Evolutionary conservation across 2,888 invertebrate species (phyloP), one percentile per base, ranked within the genome.

Genomic region (Papilio protenor): DNA sequence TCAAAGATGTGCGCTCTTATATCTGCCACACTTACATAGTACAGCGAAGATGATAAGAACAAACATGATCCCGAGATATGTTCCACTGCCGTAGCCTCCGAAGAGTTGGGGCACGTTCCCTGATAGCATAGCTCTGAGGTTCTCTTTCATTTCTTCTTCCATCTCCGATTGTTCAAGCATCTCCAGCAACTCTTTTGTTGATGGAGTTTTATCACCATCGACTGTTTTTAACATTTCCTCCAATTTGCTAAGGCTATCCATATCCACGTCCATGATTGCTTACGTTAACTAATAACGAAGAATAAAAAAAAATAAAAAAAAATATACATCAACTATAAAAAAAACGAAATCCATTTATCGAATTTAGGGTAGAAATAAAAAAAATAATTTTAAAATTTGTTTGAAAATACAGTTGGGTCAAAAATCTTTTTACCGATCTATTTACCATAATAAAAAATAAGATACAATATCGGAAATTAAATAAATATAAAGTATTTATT

Each of bases 61-160:
- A 79, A 94, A 90, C 4, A 87, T 27, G 1, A 94, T 78, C 1
- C 88, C 92, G 61, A 93, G 76, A 1, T 87, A 47, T 0, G 89
- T 85, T 0, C 92, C 89, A 66, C 86, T 83, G 1, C 87, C 87
- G 5, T 86, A 84, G 2, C 86, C 84, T 0, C 91, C 93, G 18
- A 94, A 89, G 1, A 93, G 88, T 83, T 88, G 90, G 0, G 89
- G 94, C 73, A 90, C 89, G 69, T 94, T 90, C 0, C 93, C 95
- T 0, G 92, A 87, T 72, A 96, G 84, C 86, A 95, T 92, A 1
- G 91, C 91, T 77, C 92, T 94, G 27, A 97, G 83, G 75, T 91
- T 94, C n/a, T 95, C 95, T 81, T 95, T 96, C 75, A 96, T 95
- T 33, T 96, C 96, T 8, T 96, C 96, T 73, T 95, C 90, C 2